Evolutionary conservation across 2,797 vertebrate species (phyloP).

Genomic region (Acanthopagrus latus): DNA sequence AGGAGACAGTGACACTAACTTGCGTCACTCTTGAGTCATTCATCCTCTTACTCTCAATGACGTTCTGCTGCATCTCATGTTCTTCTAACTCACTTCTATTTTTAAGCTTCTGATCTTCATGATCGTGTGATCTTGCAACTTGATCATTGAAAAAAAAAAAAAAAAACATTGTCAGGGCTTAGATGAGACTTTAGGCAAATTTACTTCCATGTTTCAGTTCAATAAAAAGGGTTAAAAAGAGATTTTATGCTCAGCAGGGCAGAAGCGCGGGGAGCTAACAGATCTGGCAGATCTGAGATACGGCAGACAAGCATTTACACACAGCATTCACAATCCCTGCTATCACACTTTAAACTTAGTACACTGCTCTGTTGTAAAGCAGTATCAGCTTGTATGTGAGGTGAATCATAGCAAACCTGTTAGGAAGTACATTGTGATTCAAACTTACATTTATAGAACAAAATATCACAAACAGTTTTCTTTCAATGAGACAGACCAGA

Average conservation of each 20-base stretch:
- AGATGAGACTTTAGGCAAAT: conserved; percentile 30
- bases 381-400: background rate
- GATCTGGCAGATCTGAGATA: conserved; percentile 3
- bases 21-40: conserved; percentile 54
- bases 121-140: background rate
- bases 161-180: background rate
- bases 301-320: conserved; percentile 10
- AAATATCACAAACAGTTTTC: conserved; percentile 20
- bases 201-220: conserved; percentile 59
- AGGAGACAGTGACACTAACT: conserved; percentile 21
- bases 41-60: background rate
- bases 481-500: background rate
- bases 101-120: conserved; percentile 33
- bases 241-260: conserved; percentile 12
- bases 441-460: conserved; percentile 17
- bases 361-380: background rate
- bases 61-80: background rate
- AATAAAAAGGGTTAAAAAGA: conserved; percentile 24
- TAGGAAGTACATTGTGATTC: background rate
- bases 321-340: conserved; percentile 15
- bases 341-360: background rate
- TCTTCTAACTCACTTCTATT: conserved; percentile 9
- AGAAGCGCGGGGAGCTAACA: conserved; percentile 22
- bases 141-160: background rate
- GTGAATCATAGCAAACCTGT: background rate